Conservation (phyloP, 2,797 vertebrate species). For the Buceros bicornis region DNA sequence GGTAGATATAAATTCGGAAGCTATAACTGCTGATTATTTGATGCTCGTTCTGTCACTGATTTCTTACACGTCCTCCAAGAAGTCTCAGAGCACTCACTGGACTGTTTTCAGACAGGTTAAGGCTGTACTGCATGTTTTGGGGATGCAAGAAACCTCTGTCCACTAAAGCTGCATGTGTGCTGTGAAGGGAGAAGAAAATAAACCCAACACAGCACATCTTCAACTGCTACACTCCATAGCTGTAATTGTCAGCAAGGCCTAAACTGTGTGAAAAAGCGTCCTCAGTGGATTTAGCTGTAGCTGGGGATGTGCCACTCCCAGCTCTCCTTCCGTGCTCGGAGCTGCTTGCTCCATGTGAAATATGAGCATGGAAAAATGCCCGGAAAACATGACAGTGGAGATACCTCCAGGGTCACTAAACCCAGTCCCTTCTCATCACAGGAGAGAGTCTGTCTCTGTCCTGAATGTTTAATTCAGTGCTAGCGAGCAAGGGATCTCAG, state of each 20-base stretch:
- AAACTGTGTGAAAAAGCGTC: neutral
- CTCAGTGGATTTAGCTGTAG: neutral
- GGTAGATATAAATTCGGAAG: neutral
- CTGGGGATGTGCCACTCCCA: neutral
- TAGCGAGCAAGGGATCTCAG: neutral
- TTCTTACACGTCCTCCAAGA: neutral
- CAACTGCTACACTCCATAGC: neutral
- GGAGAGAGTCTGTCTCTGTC: neutral
- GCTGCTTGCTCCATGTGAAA: neutral
- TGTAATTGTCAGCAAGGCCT: neutral
- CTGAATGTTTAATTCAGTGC: neutral
- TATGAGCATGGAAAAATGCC: neutral
- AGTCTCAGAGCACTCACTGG: neutral
- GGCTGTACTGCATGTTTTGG: fast-evolving
- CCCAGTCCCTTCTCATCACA: neutral
- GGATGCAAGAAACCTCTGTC: neutral
- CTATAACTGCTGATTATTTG: neutral
- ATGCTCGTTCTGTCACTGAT: neutral
- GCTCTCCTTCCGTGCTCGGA: neutral
- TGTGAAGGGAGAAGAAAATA: neutral
- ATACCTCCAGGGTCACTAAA: neutral
- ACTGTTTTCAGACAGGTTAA: neutral
- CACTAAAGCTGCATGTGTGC: neutral
- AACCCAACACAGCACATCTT: neutral
- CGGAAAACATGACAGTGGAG: neutral